Base-by-base conservation (phyloP, 2,888 invertebrate genomes). In the Camponotus fellah region DNA sequence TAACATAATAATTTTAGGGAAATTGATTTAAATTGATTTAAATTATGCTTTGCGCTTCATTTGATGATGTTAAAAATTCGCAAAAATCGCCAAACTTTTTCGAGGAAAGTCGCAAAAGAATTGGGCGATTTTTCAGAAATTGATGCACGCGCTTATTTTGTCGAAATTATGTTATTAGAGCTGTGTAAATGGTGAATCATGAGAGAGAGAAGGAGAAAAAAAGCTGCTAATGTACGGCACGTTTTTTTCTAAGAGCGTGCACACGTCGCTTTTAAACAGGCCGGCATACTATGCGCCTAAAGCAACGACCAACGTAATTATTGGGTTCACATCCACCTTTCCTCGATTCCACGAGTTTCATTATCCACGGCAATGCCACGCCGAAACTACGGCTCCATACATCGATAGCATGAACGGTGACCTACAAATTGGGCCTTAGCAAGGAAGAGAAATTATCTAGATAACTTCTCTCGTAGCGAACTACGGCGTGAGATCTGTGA, bases 301-400 rank as follows among this genome's bases (percentile, higher is more conserved):
- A 89, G 90, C 89, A 89, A 90, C 87, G 90, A 88, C 89, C 87
- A 87, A 68, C 69, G 87, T 89, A 91, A 91, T 91, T 91, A 91
- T 90, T 87, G 86, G 89, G 80, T 86, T 71, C 72, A 79, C 81
- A 83, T 85, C 81, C 85, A 85, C 85, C 66, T 84, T 82, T n/a
- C 66, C 84, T 65, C 53, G 68, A 74, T 86, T 76, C 81, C 58
- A 56, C 53, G 40, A 68, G 56, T 82, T 85, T 77, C 82, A 83
- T 84, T 89, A 71, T 83, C 74, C 86, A 80, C 65, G 65, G 62
- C 62, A 81, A 37, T 58, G 86, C 82, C 60, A 17, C 75, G 40
- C 68, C 56, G 69, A 56, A 58, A 81, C 49, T 72, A 68, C 14
- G 53, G 26, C 60, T 53, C 21, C 26, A 37, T 71, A 34, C 17